These are phyloP conservation scores for Microplitis manilae DNA, from an alignment of 2,888 invertebrate species.

Conservation along the genomic window DNA sequence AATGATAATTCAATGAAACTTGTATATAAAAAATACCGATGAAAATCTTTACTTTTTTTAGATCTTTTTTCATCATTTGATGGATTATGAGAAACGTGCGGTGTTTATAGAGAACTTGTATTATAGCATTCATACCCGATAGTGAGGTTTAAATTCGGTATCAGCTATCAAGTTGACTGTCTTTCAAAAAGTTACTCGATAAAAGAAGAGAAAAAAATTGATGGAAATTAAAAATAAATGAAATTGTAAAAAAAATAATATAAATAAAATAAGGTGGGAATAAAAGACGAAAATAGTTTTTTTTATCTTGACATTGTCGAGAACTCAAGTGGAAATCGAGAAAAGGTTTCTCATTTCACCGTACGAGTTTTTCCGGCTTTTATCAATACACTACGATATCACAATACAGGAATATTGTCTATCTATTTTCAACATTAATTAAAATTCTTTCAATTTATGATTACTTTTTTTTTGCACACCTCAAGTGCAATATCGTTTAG, in stretches of 20 bases:
- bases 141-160: slow-evolving; percentile 25
- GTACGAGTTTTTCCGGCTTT: slow-evolving; percentile 21
- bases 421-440: neutral
- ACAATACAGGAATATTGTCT: slow-evolving; percentile 21
- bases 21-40: neutral
- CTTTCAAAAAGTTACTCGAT: neutral
- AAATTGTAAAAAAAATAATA: neutral
- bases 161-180: slow-evolving; percentile 27
- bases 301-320: slow-evolving; percentile 12
- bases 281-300: slow-evolving; percentile 7
- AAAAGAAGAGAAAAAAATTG: neutral
- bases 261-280: neutral
- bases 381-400: slow-evolving; percentile 32
- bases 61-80: neutral
- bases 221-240: neutral
- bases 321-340: slow-evolving; percentile 31
- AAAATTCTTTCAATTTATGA: neutral
- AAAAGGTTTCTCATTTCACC: slow-evolving; percentile 25
- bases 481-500: neutral
- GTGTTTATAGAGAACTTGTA: slow-evolving; percentile 55
- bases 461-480: neutral
- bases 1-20: neutral
- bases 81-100: slow-evolving; percentile 67
- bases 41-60: neutral
- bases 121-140: slow-evolving; percentile 24